Conservation (phyloP, 2,797 vertebrate genomes). For the Clarias fuscus region DNA sequence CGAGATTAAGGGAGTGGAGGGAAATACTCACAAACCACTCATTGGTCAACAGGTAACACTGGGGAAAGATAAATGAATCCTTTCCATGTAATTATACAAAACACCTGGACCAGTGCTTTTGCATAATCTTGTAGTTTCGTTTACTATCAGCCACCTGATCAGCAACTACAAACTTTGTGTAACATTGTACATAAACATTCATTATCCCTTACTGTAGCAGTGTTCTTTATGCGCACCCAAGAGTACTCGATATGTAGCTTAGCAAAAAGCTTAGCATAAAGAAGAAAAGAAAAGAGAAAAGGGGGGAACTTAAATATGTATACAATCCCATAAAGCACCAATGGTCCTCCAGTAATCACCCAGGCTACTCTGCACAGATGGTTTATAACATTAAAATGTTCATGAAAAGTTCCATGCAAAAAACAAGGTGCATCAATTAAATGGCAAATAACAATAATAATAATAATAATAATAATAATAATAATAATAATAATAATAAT, state of each 20-base stretch:
- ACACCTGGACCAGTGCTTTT: neutral
- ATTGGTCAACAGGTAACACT: neutral
- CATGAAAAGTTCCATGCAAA: too few relatives aligned
- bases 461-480: neutral
- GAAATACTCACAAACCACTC: neutral
- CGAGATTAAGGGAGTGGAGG: neutral
- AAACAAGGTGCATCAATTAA: neutral
- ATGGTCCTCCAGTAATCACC: neutral
- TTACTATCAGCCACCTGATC: neutral
- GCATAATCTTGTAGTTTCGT: slow-evolving; percentile 16
- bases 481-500: neutral
- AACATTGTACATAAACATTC: neutral
- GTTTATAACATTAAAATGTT: neutral
- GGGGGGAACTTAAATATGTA: neutral
- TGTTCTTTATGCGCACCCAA: neutral
- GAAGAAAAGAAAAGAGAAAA: neutral
- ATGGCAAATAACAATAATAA: neutral
- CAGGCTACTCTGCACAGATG: neutral
- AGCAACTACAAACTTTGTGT: neutral
- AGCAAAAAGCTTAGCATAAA: neutral
- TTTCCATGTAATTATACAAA: slow-evolving; percentile 28
- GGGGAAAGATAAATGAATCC: neutral
- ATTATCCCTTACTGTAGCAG: neutral
- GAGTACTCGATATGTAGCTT: neutral
- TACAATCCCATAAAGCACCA: neutral